Conservation (phyloP, 2,113 vertebrate genomes). For the Larimichthys crocea region DNA sequence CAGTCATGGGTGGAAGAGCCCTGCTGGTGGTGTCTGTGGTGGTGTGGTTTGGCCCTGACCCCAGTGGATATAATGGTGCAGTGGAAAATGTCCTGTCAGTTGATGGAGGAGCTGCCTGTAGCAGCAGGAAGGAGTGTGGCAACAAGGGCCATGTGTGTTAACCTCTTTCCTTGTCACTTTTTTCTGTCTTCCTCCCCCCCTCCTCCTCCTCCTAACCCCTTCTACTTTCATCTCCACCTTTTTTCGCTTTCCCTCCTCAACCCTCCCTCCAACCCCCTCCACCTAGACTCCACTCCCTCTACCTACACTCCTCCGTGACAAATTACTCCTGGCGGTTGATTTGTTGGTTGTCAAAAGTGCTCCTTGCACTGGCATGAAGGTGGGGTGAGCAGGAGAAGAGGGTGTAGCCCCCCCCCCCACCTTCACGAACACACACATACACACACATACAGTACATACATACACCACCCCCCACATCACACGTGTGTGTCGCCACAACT, state of each 20-base stretch:
- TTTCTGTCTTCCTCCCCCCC: slow-evolving; percentile 44
- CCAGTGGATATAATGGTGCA: slow-evolving; percentile 73
- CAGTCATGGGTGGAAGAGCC: slow-evolving; percentile 63
- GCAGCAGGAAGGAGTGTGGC: slow-evolving; percentile 78
- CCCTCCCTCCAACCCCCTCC: slow-evolving; percentile 14
- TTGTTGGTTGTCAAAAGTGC: slow-evolving; percentile 84
- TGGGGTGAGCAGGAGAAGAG: slow-evolving; percentile 64
- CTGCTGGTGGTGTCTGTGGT: slow-evolving; percentile 63
- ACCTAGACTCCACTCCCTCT: slow-evolving; percentile 63
- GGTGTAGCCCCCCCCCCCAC: slow-evolving; percentile 16
- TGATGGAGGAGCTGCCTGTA: slow-evolving; percentile 80
- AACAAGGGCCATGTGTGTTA: slow-evolving; percentile 79
- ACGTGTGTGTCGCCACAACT: slow-evolving; percentile 29
- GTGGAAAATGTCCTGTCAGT: slow-evolving; percentile 80
- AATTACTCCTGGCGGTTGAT: slow-evolving; percentile 84
- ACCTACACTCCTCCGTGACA: slow-evolving; percentile 75
- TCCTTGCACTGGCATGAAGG: slow-evolving; percentile 67
- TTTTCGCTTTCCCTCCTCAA: slow-evolving; percentile 31
- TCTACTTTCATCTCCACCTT: slow-evolving; percentile 53
- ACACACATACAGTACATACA: slow-evolving; percentile 13
- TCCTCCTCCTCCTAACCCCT: neutral
- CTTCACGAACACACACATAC: slow-evolving; percentile 31
- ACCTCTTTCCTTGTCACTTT: slow-evolving; percentile 78
- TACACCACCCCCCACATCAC: neutral
- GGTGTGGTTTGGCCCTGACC: slow-evolving; percentile 69